Conservation (phyloP, 2,888 invertebrate genomes). For the Drosophila sordidula region DNA sequence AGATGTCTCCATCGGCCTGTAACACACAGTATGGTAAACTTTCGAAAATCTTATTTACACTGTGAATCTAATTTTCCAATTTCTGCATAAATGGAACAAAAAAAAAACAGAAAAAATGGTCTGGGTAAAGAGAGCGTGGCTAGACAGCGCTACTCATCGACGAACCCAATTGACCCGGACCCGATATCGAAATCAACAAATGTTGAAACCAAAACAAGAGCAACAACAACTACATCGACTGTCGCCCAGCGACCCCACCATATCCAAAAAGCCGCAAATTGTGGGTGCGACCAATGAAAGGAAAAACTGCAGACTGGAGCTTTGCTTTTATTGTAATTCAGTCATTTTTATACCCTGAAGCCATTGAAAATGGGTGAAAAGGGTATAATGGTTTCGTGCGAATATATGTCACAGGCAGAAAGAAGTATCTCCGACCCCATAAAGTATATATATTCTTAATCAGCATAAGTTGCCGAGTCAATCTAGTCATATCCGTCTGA, state of each 20-base stretch:
- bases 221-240: conserved; percentile 15
- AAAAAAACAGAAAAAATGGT: conserved; percentile 7
- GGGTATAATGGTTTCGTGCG: no score
- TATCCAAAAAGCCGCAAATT: conserved; percentile 21
- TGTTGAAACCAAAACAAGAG: not conserved
- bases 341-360: conserved; percentile 50
- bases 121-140: conserved; percentile 63
- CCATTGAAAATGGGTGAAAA: no score
- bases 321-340: conserved; percentile 43
- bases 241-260: conserved; percentile 33
- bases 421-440: no score
- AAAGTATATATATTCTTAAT: no score
- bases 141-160: conserved; percentile 25
- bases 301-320: conserved; percentile 53
- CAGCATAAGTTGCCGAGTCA: no score
- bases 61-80: not conserved
- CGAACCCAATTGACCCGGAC: conserved; percentile 9
- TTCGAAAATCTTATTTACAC: no score
- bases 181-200: conserved; percentile 7
- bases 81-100: not conserved
- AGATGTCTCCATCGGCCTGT: no score
- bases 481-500: no score
- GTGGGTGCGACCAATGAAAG: conserved; percentile 61
- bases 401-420: no score
- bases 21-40: no score